Percentiles rank a stretch among this genome's conserved stretches.
phyloP scores from a whole-genome alignment of 1,140 invertebrate species.

The Popillia japonica region DNA sequence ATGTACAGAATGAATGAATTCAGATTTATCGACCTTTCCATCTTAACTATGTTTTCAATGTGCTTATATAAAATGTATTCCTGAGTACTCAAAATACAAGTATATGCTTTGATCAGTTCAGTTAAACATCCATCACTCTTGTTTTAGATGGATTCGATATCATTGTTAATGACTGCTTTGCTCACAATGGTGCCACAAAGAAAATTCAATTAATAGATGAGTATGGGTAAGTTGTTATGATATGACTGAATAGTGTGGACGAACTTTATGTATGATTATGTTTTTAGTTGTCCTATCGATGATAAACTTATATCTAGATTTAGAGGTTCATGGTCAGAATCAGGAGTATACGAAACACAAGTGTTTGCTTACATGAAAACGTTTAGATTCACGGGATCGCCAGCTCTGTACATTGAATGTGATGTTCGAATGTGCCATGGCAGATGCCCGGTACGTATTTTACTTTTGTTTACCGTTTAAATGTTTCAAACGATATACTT shows the following conservation, averaged over 20 bases:
- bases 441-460: slow-evolving; percentile 78
- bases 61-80: no score
- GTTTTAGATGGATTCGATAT: slow-evolving; percentile 91
- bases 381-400: slow-evolving; percentile 91
- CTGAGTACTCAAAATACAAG: no score
- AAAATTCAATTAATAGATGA: slow-evolving; percentile 92
- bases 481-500: not conserved
- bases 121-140: no score
- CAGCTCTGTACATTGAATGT: slow-evolving; percentile 92
- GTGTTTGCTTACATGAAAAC: slow-evolving; percentile 96
- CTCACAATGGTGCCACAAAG: slow-evolving; percentile 92
- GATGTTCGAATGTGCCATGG: slow-evolving; percentile 95
- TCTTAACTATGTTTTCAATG: no score
- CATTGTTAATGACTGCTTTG: slow-evolving; percentile 94
- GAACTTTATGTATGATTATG: no score
- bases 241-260: no score
- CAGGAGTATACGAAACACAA: slow-evolving; percentile 90
- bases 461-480: not conserved
- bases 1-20: no score
- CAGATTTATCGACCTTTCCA: no score
- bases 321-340: slow-evolving; percentile 89
- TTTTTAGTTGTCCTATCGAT: slow-evolving; percentile 86
- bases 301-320: slow-evolving; percentile 92
- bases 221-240: slow-evolving; percentile 86
- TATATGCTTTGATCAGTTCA: no score